Evolutionary conservation across 2,888 invertebrate genomes (phyloP), one percentile per base, ranked within the genome.

Genomic region (Xiphydria camelus): DNA sequence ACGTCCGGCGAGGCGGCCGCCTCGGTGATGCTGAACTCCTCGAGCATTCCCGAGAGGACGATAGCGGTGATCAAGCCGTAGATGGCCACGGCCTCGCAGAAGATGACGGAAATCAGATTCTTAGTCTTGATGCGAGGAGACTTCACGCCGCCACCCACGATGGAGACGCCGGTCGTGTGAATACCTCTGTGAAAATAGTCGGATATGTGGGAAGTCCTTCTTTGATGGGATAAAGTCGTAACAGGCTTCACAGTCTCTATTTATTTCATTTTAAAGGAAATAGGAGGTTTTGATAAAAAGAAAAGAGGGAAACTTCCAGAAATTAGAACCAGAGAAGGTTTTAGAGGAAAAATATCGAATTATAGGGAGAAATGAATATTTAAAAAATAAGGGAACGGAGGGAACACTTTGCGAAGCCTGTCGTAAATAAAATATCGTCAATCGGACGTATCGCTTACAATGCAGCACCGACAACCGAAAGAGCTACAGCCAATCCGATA

Each of bases 1-100:
- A 47, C 23, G 2, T 48, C 14, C 0, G 23, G n/a, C 6, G 45
- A 41, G 7, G 39, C 35, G 5, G 15, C 25, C 15, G 46, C 33
- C 19, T 47, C 39, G 1, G 36, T 22, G 31, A 47, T 19, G 5
- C 37, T 47, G 25, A 73, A 76, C 19, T 57, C 77, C 53, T 86
- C 87, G 61, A 93, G 78, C 75, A 87, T 84, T 57, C 94, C 94
- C 29, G 93, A 91, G 49, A 99, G 82, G 25, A 99, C 96, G 73
- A 99, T 98, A 34, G 99, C 97, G 66, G 97, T 95, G 69, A 99
- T 99, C 54, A 99, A 83, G 19, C 99, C 99, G 77, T 99, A 99
- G 78, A 99, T 99, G 55, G 99, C 99, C 3, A 99, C 99, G 57
- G 99, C 99, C 80, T 99, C 99, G 76, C 99, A 99, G 82, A 99